Evolutionary conservation across 2,888 invertebrate genomes (phyloP).

Genomic region (Sesia bembeciformis): DNA sequence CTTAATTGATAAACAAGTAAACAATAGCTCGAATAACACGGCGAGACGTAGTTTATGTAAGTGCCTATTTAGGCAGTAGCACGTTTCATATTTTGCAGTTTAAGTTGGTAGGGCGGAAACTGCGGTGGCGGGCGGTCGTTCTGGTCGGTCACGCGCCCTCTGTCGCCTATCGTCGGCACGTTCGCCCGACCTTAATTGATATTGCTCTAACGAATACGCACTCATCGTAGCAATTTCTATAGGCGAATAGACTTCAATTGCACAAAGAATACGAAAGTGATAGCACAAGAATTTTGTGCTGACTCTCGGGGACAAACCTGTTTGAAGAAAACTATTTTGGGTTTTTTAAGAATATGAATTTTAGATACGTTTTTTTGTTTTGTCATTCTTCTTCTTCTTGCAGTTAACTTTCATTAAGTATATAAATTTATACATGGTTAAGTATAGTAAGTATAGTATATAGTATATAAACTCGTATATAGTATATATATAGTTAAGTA

Average conservation of each 20-base stretch:
- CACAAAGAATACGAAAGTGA: slow-evolving; percentile 15
- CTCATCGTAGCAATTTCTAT: slow-evolving; percentile 36
- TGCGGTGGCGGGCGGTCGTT: slow-evolving; percentile 10
- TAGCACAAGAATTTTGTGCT: background rate
- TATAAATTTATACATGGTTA: too few species aligned
- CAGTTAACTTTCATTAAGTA: too few species aligned
- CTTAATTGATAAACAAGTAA: slow-evolving; percentile 56
- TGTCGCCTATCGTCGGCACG: slow-evolving; percentile 35
- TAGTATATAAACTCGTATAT: too few species aligned
- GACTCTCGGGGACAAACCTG: too few species aligned
- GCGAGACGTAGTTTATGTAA: slow-evolving; percentile 43
- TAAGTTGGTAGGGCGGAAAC: slow-evolving; percentile 19
- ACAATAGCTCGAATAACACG: slow-evolving; percentile 28
- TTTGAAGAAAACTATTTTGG: too few species aligned
- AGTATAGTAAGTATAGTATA: too few species aligned
- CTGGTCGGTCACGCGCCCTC: slow-evolving; percentile 25
- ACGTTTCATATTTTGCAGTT: slow-evolving; percentile 61
- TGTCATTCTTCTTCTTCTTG: too few species aligned
- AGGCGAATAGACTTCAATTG: slow-evolving; percentile 15
- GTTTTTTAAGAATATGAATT: too few species aligned
- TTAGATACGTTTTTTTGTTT: too few species aligned
- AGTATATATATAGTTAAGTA: too few species aligned
- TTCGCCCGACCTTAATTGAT: slow-evolving; percentile 50
- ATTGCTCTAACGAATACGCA: slow-evolving; percentile 49
- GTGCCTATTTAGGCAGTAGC: slow-evolving; percentile 61